These are phyloP conservation scores for Aporophyla lueneburgensis DNA, from an alignment of 2,888 invertebrate genomes.

Conservation along the genomic window DNA sequence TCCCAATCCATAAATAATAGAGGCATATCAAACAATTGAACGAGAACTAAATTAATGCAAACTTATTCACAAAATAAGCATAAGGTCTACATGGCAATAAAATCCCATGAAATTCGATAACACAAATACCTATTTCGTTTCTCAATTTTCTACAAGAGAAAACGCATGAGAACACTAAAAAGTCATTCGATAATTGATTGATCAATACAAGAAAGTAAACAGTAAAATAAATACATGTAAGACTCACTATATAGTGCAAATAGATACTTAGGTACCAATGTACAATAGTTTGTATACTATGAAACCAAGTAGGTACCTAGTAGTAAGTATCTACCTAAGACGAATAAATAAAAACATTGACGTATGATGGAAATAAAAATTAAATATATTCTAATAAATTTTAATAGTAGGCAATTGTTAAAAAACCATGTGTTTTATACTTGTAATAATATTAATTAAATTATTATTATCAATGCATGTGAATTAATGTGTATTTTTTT, in stretches of 20 bases:
- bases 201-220: constrained; percentile 46
- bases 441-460: too few species aligned
- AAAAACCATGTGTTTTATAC: too few species aligned
- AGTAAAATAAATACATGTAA: constrained; percentile 25
- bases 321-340: neutral
- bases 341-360: constrained; percentile 18
- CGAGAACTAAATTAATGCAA: neutral
- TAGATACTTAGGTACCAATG: neutral
- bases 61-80: constrained; percentile 4
- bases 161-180: constrained; percentile 39
- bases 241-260: constrained; percentile 34
- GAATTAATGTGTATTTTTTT: too few species aligned
- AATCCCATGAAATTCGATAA: constrained; percentile 43
- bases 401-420: too few species aligned
- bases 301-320: neutral
- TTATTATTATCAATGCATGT: too few species aligned
- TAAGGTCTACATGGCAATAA: constrained; percentile 7
- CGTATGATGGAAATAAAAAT: neutral
- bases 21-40: neutral
- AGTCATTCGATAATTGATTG: constrained; percentile 35
- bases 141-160: constrained; percentile 37
- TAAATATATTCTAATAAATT: too few species aligned
- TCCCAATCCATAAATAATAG: neutral
- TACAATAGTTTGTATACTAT: constrained; percentile 11
- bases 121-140: constrained; percentile 43